Base-by-base conservation (phyloP, 2,797 vertebrate species). In the Bovichtus variegatus region DNA sequence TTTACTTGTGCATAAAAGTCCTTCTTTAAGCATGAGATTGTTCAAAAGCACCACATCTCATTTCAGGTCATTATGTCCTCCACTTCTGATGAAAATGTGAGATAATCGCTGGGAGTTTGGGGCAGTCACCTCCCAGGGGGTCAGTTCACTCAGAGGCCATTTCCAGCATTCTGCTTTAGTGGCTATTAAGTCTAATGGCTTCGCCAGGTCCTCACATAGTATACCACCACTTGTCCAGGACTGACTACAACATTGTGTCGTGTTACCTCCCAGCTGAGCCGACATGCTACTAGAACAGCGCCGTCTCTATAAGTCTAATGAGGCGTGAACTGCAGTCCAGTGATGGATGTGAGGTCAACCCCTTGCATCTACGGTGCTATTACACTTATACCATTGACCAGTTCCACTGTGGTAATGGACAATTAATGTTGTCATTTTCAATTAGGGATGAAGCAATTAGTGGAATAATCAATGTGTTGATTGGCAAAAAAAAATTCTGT, bases 141-240 rank as follows among this genome's bases (percentile, higher is more conserved):
- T 80, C 84, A 81, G 94, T 93, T 95, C 92, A 94, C 71, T 51
- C 74, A 50, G 83, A 86, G 93, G 93, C 88, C 80, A 86, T 86
- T 92, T 91, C 83, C 92, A 77, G 80, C 76, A 74, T 78, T 89
- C 38, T 74, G 71, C 83, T 86, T 91, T 86, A 91, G 92, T 84
- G 81, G 79, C 80, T 23, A 36, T 78, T 72, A 83, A 67, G 73
- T 72, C 70, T 51, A 68, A 70, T 62, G 67, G 36, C 66, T 79
- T 63, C 63, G 72, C 68, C 74, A 69, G 72, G 18, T 51, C 70
- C 73, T 85, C 79, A 66, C 64, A 63, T 38, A 53, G 64, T 70
- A 53, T 49, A 77, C 47, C 72, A 38, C 67, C 68, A n/a, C 69
- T 71, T 59, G 58, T 79, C 40, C 41, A 46, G 44, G 43, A 54